Evolutionary conservation across 2,113 vertebrate genomes (phyloP).

Genomic region (Xenopus borealis): DNA sequence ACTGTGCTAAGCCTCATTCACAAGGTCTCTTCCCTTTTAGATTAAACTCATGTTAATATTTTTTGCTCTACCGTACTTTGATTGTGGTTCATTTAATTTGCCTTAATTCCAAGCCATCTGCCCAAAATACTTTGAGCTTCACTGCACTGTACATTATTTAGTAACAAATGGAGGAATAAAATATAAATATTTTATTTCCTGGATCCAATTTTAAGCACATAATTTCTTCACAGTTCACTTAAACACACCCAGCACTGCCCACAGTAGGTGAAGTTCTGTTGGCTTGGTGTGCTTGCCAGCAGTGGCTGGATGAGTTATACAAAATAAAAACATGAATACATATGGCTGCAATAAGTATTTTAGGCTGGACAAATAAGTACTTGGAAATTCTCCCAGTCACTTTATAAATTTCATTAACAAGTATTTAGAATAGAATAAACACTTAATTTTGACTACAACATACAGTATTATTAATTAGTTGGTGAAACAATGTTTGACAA

Average conservation of each 20-base stretch:
- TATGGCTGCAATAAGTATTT: slow-evolving; percentile 6
- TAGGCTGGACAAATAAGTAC: background rate
- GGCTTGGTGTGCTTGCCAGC: background rate
- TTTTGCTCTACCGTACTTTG: slow-evolving; percentile 12
- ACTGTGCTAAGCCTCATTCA: slow-evolving; percentile 22
- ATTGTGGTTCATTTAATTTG: slow-evolving; percentile 29
- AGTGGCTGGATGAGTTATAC: slow-evolving; percentile 7
- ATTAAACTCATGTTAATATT: slow-evolving; percentile 32
- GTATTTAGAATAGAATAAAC: slow-evolving; percentile 7
- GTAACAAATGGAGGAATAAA: slow-evolving; percentile 35
- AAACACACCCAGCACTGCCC: background rate
- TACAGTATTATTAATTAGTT: background rate
- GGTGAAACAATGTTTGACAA: no score
- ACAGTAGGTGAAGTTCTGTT: background rate
- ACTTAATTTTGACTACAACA: background rate
- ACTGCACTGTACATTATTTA: slow-evolving; percentile 40
- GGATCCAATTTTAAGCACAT: slow-evolving; percentile 2
- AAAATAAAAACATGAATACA: slow-evolving; percentile 21
- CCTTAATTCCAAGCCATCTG: slow-evolving; percentile 43
- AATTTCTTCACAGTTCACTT: background rate
- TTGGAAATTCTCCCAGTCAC: slow-evolving; percentile 15
- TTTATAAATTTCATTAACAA: slow-evolving; percentile 19
- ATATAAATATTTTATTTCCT: slow-evolving; percentile 33
- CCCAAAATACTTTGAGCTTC: slow-evolving; percentile 38
- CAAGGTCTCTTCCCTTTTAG: slow-evolving; percentile 11